A percentile compares a stretch with the other conserved stretches of the same genome.
These are phyloP conservation scores for Drosophila sechellia DNA, from an alignment of 1,140 invertebrate species.

Conservation along the genomic window DNA sequence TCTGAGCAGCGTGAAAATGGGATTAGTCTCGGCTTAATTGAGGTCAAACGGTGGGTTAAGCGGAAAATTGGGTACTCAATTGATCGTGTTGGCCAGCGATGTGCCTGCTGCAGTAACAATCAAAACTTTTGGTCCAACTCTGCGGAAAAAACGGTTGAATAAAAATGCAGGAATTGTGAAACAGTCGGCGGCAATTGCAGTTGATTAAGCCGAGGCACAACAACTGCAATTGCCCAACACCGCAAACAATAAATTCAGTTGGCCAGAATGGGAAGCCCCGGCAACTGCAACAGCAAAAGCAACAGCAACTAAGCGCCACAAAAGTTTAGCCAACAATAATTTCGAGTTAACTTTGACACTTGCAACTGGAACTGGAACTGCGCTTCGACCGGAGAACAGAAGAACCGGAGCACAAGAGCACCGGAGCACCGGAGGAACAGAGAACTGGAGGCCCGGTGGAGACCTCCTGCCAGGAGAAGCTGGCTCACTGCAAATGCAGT, in stretches of 20 bases:
- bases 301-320: slow-evolving; percentile 67
- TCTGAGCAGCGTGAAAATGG: slow-evolving; percentile 44
- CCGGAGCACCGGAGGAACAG: slow-evolving; percentile 26
- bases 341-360: slow-evolving; percentile 83
- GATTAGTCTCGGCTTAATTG: slow-evolving; percentile 71
- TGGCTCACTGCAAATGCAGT: slow-evolving; percentile 78
- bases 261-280: slow-evolving; percentile 5
- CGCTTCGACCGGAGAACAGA: slow-evolving; percentile 36
- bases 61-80: slow-evolving; percentile 37
- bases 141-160: slow-evolving; percentile 55
- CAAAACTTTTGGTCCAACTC: slow-evolving; percentile 76
- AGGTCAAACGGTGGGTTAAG: slow-evolving; percentile 65
- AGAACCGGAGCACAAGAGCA: slow-evolving; percentile 43
- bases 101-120: slow-evolving; percentile 58
- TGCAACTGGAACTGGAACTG: slow-evolving; percentile 58
- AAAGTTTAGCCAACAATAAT: slow-evolving; percentile 83
- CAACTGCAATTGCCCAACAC: slow-evolving; percentile 59
- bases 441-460: slow-evolving; percentile 12
- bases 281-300: no score
- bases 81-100: slow-evolving; percentile 23
- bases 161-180: slow-evolving; percentile 64
- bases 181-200: slow-evolving; percentile 66
- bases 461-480: slow-evolving; percentile 43
- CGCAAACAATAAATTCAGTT: slow-evolving; percentile 76
- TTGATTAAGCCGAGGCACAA: slow-evolving; percentile 66